These are phyloP conservation scores for Peromyscus polionotus DNA, from an alignment of 2,113 vertebrate genomes.

Conservation along the genomic window DNA sequence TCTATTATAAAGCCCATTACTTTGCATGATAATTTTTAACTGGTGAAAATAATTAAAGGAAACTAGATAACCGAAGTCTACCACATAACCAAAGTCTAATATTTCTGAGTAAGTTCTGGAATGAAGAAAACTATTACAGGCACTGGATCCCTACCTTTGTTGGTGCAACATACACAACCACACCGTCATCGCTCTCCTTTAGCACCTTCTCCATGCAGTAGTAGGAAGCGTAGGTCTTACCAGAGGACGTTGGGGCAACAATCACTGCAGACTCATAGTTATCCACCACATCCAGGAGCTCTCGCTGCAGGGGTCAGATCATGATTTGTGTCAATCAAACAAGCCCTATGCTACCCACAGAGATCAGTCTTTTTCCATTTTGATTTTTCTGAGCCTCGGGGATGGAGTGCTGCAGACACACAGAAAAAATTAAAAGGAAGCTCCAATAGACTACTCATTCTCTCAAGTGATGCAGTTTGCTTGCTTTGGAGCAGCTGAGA, in stretches of 20 bases:
- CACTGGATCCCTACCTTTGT: conserved; percentile 84
- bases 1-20: not conserved
- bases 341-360: not conserved
- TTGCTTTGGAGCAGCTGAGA: not conserved
- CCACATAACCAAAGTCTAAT: fast-evolving
- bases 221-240: conserved; percentile 88
- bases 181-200: conserved; percentile 80
- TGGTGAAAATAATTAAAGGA: not conserved
- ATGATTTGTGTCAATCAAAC: not conserved
- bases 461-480: not conserved
- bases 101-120: not conserved
- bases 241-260: conserved; percentile 88
- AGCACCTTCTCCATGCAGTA: conserved; percentile 89
- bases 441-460: not conserved
- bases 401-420: not conserved
- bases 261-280: conserved; percentile 88
- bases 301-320: conserved; percentile 74
- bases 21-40: not conserved
- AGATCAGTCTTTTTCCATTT: not conserved
- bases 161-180: conserved; percentile 87
- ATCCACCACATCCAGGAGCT: conserved; percentile 88
- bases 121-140: not conserved
- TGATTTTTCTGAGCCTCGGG: not conserved
- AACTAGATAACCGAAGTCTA: not conserved
- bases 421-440: not conserved